Evolutionary conservation across 2,113 vertebrate genomes (phyloP), one percentile per base, ranked within the genome.

Genomic region (Oreotragus oreotragus): DNA sequence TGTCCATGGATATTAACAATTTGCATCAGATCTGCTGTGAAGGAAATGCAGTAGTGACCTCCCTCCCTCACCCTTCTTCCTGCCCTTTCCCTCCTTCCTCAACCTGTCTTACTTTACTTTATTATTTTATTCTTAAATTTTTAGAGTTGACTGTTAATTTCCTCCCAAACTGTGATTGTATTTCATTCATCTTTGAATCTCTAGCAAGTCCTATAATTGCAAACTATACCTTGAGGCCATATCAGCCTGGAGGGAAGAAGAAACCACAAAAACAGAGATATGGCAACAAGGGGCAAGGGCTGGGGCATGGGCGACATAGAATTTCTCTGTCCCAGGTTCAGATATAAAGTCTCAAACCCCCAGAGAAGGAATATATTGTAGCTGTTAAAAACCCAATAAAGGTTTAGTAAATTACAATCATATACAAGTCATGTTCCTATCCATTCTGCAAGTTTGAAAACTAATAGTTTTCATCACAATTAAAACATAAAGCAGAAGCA

Each of bases 1-100:
- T 98, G 3, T 80, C 64, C 3, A 0, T 0, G 1, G 95, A 96
- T 6, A 7, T 96, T 17, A n/a, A 91, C 27, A 96, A 93, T 55
- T 87, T 97, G n/a, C 97, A 98, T 55, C 33, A 90, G 90, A 96
- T 57, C 13, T 98, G 98, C 66, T 99, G 98, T n/a, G 94, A 96
- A 0, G 98, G 98, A 83, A 93, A 98, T 8, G 27, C 49, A 47
- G 25, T 83, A 77, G 88, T 36, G 0, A 5, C 30, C 6, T 58
- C 27, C 13, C 19, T 70, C 3, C 28, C 15, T n/a, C 17, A 3
- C 27, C 7, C 7, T 47, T 3, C 7, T 6, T 39, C 3, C n/a
- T 8, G 55, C 12, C 77, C 21, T 62, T 33, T 30, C 76, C 49
- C 28, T 30, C 7, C 25, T 77, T 79, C n/a, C 43, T 66, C 49